phyloP scores from a whole-genome alignment of 2,888 invertebrate genomes.

The Oxytorus armatus region DNA sequence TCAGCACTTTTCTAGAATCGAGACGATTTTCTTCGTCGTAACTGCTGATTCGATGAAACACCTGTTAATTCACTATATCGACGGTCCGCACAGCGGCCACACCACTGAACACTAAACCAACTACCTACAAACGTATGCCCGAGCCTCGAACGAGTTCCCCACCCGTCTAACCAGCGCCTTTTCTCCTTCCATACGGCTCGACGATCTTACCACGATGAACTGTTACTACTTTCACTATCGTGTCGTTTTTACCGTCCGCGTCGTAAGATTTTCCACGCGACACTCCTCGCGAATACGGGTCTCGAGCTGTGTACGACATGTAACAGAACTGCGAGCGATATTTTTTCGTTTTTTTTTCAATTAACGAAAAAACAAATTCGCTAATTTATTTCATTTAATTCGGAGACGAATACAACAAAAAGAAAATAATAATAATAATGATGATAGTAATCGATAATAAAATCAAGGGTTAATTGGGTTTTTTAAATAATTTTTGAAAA shows the following conservation, averaged over 20 bases:
- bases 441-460: too few species aligned
- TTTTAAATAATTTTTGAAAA: too few species aligned
- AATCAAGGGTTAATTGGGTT: too few species aligned
- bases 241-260: not conserved
- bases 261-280: not conserved
- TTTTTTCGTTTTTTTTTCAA: not conserved
- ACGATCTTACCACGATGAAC: not conserved
- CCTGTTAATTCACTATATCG: slow-evolving; percentile 77
- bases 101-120: slow-evolving; percentile 73
- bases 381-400: not conserved
- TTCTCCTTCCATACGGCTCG: slow-evolving; percentile 13
- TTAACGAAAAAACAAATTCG: not conserved
- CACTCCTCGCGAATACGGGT: not conserved
- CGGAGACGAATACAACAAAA: not conserved
- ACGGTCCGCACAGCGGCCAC: slow-evolving; percentile 77
- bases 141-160: slow-evolving; percentile 4
- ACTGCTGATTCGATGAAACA: slow-evolving; percentile 68
- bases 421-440: too few species aligned
- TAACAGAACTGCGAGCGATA: not conserved
- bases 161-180: slow-evolving; percentile 7
- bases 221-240: not conserved
- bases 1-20: slow-evolving; percentile 36
- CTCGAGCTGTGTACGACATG: not conserved
- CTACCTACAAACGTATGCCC: slow-evolving; percentile 46
- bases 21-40: slow-evolving; percentile 43